phyloP scores from a whole-genome alignment of 2,888 invertebrate genomes.

The Neoitamus cyanurus region DNA sequence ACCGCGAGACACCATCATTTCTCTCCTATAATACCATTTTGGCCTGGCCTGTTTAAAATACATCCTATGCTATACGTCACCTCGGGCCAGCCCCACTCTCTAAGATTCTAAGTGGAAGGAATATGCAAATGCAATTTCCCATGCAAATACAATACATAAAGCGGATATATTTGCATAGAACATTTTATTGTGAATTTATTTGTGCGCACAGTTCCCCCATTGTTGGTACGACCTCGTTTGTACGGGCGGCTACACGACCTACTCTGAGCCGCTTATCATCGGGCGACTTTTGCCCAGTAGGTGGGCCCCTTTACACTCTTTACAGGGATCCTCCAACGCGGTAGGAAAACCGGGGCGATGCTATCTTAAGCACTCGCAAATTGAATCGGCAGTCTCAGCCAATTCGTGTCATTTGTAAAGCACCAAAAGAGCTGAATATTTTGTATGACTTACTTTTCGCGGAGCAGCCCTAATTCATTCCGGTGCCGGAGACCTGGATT shows the following conservation, averaged over 20 bases:
- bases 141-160: constrained; percentile 14
- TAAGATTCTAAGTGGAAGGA: background rate
- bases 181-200: constrained; percentile 43
- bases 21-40: background rate
- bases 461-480: background rate
- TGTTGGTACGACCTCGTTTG: background rate
- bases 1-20: background rate
- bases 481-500: background rate
- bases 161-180: constrained; percentile 34
- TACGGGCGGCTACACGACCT: background rate
- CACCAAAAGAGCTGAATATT: constrained; percentile 24
- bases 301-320: background rate
- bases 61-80: background rate
- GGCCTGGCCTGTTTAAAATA: background rate
- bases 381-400: constrained; percentile 41
- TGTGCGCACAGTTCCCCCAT: background rate
- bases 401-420: constrained; percentile 32
- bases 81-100: background rate
- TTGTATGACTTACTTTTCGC: background rate
- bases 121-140: constrained; percentile 41
- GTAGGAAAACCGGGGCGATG: background rate
- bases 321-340: background rate
- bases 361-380: constrained; percentile 38
- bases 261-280: background rate
- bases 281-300: constrained; percentile 9